These are phyloP conservation scores for Tipula unca DNA, from an alignment of 2,888 invertebrate species.

Conservation along the genomic window DNA sequence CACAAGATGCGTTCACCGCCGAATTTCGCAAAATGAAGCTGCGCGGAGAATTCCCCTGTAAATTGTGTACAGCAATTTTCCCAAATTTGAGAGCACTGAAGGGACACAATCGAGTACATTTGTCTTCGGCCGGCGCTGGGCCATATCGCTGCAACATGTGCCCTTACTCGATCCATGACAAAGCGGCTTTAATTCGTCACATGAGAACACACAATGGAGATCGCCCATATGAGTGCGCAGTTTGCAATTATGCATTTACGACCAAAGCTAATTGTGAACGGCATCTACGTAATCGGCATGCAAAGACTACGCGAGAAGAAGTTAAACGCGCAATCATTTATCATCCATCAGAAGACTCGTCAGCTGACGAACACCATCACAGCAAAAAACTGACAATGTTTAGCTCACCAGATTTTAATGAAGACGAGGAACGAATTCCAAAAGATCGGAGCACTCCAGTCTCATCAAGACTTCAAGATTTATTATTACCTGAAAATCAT, in stretches of 20 bases:
- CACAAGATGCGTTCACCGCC: conserved; percentile 74
- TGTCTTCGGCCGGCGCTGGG: conserved; percentile 64
- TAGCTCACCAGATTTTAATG: conserved; percentile 46
- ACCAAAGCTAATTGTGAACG: conserved; percentile 96
- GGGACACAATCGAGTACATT: conserved; percentile 81
- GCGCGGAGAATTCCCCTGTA: conserved; percentile 82
- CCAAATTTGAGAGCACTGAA: conserved; percentile 83
- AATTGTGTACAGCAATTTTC: conserved; percentile 79
- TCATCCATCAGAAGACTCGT: conserved; percentile 77
- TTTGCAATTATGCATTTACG: conserved; percentile 95
- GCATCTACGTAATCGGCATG: conserved; percentile 85
- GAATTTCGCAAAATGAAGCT: conserved; percentile 84
- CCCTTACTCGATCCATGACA: conserved; percentile 73
- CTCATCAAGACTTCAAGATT: conserved; percentile 44
- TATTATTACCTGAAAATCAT: conserved; percentile 44
- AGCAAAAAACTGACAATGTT: conserved; percentile 49
- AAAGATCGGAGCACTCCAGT: conserved; percentile 38
- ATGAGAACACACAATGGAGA: conserved; percentile 94
- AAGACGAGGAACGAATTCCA: conserved; percentile 37
- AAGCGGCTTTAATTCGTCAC: conserved; percentile 83
- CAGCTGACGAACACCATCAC: conserved; percentile 54
- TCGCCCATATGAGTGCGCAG: conserved; percentile 84
- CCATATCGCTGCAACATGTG: conserved; percentile 93
- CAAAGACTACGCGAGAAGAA: conserved; percentile 76
- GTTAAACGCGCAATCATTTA: conserved; percentile 82